Evolutionary conservation across 2,888 invertebrate genomes (phyloP).

Genomic region (Aphelenchoides bicaudatus): DNA sequence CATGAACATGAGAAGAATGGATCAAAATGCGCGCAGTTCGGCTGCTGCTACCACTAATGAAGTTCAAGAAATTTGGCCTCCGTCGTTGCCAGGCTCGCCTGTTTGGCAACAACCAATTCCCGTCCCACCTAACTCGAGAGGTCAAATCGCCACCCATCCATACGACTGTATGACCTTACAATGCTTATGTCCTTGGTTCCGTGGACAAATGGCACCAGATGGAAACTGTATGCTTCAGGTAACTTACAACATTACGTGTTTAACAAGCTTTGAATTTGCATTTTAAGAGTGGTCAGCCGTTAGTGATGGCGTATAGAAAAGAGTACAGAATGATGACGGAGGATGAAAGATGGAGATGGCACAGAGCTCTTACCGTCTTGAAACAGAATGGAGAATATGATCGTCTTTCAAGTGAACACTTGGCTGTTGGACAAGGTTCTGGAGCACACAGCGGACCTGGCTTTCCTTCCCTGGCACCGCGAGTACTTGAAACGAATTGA

Average conservation of each 20-base stretch:
- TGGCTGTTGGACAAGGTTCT: constrained; percentile 46
- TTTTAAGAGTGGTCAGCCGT: constrained; percentile 48
- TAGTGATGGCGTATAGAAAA: constrained; percentile 55
- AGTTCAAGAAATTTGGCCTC: constrained; percentile 17
- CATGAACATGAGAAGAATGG: constrained; percentile 37
- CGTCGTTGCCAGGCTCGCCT: constrained; percentile 47
- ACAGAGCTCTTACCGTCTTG: constrained; percentile 52
- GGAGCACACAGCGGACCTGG: constrained; percentile 58
- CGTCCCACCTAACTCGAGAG: constrained; percentile 52
- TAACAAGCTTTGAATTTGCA: no score
- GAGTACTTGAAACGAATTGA: constrained; percentile 40
- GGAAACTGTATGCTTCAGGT: constrained; percentile 53
- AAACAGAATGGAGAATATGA: constrained; percentile 58
- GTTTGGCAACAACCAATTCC: constrained; percentile 58
- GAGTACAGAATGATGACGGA: constrained; percentile 60
- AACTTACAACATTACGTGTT: no score
- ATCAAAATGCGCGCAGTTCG: constrained; percentile 24
- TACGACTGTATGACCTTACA: constrained; percentile 60
- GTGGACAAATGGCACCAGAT: constrained; percentile 45
- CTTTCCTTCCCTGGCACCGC: constrained; percentile 58
- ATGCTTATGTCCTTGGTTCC: constrained; percentile 59
- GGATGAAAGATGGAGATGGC: constrained; percentile 55
- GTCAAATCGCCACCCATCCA: constrained; percentile 57
- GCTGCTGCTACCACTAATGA: neutral
- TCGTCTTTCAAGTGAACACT: constrained; percentile 47